Base-by-base conservation (phyloP, 2,888 invertebrate species). In the Drosophila mulleri region DNA sequence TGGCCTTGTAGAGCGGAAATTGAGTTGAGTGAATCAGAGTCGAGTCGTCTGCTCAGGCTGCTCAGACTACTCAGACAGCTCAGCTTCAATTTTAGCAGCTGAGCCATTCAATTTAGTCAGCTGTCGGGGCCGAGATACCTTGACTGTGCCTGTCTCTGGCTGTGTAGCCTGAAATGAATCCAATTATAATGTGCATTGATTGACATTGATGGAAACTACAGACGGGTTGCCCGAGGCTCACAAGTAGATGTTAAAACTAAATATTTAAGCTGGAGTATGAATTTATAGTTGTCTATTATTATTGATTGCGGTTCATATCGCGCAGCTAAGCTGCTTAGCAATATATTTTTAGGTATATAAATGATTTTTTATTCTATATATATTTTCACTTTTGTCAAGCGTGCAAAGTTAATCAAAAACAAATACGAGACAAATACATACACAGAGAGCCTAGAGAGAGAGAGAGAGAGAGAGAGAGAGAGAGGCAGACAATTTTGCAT, bases 351-450 rank as follows among this genome's bases (percentile, higher is more conserved):
- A 44, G n/a, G n/a, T 18, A 29, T 29, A 32, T 12, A 4, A 11
- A 44, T n/a, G n/a, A 8, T n/a, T 16, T n/a, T 39, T 5, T 37
- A 20, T 48, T 26, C 6, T 26, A 48, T 18, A 47, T n/a, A 32
- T 18, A 7, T 32, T 32, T 32, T 32, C 32, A 32, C 32, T 32
- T 32, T 32, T 32, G 32, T 32, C 32, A 32, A 32, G 11, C 32
- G 32, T 44, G 14, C 54, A 67, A 62, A 67, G 65, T 64, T 73
- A 70, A 79, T 79, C 76, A 76, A 78, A 78, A 76, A 75, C 69
- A 78, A 72, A 78, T 78, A 76, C 50, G 57, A 50, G 20, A n/a
- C 26, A 20, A 11, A 54, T 14, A 32, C 11, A 32, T 8, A 11
- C 11, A 32, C 8, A 67, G 16, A 47, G 16, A 48, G 48, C n/a